Base-by-base conservation (phyloP, 1,140 invertebrate species). In the Cydia amplana region DNA sequence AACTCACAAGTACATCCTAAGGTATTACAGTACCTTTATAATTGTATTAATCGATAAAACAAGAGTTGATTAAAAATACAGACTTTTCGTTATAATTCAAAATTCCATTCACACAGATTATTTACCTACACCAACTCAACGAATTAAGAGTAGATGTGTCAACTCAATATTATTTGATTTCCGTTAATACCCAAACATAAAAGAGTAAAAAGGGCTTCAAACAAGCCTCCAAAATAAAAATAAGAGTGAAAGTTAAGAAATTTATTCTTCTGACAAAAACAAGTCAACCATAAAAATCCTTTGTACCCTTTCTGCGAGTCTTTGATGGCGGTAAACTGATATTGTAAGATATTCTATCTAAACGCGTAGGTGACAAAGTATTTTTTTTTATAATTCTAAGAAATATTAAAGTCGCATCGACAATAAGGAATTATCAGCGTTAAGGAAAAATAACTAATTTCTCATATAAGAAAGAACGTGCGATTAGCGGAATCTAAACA, bases 301-400 rank as follows among this genome's bases (percentile, higher is more conserved):
- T 70, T 70, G 65, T 70, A 70, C 65, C 65, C 65, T 70, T 70
- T 70, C 65, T 12, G 32, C 36, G 65, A 70, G 36, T 70, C 65
- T 70, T 70, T 70, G 65, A 70, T 70, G 65, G 65, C 32, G 16
- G 65, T 70, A 70, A 70, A 70, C 65, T 70, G 36, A 70, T 70
- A 70, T 70, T 43, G 65, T 40, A 70, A 36, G 65, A 70, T 70
- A 32, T 67, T 36, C 65, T 70, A 20, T 70, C 36, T 70, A 70
- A 70, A 70, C 32, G 36, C 65, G 65, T 20, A 70, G 65, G 65
- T 70, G 65, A 40, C 32, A 36, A 67, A 70, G 65, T 70, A 70
- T 43, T 70, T 70, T 70, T n/a, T n/a, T 51, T 51, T 51, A 6
- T 51, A 51, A 51, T 51, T 18, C 65, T 70, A 18, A 12, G 32